phyloP scores from a whole-genome alignment of 2,113 vertebrate species.

The Dolichotis patagonum region DNA sequence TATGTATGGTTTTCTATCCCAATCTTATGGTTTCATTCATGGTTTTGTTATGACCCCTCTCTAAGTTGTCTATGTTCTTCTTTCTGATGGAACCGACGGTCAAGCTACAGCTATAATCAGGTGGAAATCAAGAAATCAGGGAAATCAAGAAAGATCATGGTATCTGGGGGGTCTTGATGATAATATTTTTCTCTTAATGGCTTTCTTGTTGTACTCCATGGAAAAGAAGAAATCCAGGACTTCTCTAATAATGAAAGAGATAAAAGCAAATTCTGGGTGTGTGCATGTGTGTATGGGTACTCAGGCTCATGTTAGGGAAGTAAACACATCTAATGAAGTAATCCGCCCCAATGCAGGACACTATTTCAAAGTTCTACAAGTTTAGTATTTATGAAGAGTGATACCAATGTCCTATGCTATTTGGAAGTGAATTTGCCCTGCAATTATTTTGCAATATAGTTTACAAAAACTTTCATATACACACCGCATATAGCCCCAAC shows the following conservation, averaged over 20 bases:
- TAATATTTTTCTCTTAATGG: not conserved
- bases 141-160: not conserved
- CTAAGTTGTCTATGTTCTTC: not conserved
- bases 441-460: not conserved
- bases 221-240: slow-evolving; percentile 1
- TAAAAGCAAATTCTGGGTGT: not conserved
- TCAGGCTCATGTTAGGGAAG: not conserved
- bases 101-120: not conserved
- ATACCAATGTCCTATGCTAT: not conserved
- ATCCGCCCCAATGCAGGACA: not conserved
- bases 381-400: not conserved
- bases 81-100: not conserved
- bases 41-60: not conserved
- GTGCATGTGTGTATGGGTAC: too few relatives aligned
- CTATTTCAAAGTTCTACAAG: not conserved
- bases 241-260: not conserved
- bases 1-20: not conserved
- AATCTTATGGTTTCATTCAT: not conserved
- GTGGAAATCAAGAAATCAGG: not conserved
- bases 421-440: not conserved
- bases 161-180: not conserved
- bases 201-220: not conserved
- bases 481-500: not conserved
- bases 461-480: not conserved
- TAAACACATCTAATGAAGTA: not conserved